Evolutionary conservation across 2,113 vertebrate genomes (phyloP), one percentile per base, ranked within the genome.

Genomic region (Motacilla alba): DNA sequence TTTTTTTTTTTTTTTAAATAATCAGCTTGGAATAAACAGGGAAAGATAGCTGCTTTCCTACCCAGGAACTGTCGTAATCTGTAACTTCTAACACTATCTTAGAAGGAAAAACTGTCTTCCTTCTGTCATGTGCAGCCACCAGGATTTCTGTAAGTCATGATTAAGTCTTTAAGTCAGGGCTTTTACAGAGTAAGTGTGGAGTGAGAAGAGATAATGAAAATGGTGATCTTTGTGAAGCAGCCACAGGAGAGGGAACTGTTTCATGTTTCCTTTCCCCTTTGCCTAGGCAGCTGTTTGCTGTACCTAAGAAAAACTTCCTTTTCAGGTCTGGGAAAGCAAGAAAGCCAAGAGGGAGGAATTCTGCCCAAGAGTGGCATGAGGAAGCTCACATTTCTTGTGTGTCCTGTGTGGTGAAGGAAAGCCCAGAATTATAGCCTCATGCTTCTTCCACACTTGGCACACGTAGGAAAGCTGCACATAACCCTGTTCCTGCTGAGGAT

Each of bases 101-200:
- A 43, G 70, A 84, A 84, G 76, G 60, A 56, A 68, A 70, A 92
- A 75, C 85, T 89, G 74, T 85, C 78, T 90, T 91, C 85, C 63
- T 53, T 92, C 83, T 94, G 93, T 91, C 93, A 49, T 77, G 75
- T 94, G 90, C 82, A 96, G 75, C 93, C 85, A 63, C 84, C 87
- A 94, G 96, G 90, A 94, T 93, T 93, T 94, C 92, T 95, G 67
- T 92, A 95, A 95, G 87, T 88, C 90, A 63, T 14, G 90, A 91
- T 95, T 93, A 91, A 93, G 87, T 31, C 82, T 91, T 90, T 73
- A 94, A 94, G 94, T 91, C 92, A 86, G 68, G 64, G 68, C 64
- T 95, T 88, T 89, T 52, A 19, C 16, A 72, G 69, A 63, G 49
- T 44, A 75, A 94, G 55, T 26, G 86, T 89, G 89, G 73, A 92